phyloP scores from a whole-genome alignment of 2,113 vertebrate species.

The Lonchura striata region DNA sequence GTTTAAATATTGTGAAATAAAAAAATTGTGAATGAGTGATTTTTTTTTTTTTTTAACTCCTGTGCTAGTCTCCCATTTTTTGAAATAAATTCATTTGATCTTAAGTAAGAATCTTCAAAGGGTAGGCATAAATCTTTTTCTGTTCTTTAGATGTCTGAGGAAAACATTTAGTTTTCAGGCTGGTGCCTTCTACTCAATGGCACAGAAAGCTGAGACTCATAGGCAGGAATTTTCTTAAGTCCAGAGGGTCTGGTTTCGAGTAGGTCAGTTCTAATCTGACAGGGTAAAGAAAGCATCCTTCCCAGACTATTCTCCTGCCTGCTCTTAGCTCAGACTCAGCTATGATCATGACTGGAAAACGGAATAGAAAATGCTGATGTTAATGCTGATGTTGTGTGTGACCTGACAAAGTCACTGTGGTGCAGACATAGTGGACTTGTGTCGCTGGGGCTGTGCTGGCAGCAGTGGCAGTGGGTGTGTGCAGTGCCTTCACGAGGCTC shows the following conservation, averaged over 20 bases:
- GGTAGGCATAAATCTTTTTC: neutral
- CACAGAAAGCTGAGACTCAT: neutral
- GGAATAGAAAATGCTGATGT: neutral
- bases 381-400: neutral
- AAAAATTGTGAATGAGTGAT: neutral
- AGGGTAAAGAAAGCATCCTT: neutral
- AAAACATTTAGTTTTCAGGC: neutral
- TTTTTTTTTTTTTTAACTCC: neutral
- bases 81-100: neutral
- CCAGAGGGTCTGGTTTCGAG: neutral
- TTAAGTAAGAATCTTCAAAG: neutral
- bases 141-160: neutral
- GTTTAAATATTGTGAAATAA: neutral
- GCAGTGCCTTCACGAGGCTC: neutral
- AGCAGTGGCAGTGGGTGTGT: neutral
- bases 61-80: neutral
- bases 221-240: neutral
- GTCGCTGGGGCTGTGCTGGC: neutral
- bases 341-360: neutral
- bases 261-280: neutral
- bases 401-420: accelerated
- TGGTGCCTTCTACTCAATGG: neutral
- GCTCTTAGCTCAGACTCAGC: neutral
- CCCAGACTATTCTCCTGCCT: neutral
- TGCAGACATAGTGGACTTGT: neutral